phyloP scores from a whole-genome alignment of 2,888 invertebrate species.

The Cerastis leucographa region DNA sequence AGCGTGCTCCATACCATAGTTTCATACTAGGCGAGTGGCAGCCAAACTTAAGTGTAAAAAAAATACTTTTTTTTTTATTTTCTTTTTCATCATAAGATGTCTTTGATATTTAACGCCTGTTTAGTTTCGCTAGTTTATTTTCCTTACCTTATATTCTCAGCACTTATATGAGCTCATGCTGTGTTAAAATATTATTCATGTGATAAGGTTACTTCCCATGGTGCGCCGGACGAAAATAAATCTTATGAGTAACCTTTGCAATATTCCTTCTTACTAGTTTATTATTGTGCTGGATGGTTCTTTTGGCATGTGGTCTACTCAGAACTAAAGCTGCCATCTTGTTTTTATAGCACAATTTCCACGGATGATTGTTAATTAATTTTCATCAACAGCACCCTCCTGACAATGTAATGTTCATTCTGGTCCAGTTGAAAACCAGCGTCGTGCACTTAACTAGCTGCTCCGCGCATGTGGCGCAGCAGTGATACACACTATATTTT shows the following conservation, averaged over 20 bases:
- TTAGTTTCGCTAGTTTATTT: not conserved
- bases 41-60: too few relatives aligned
- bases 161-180: not conserved
- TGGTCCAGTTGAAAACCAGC: too few relatives aligned
- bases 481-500: too few relatives aligned
- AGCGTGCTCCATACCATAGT: too few relatives aligned
- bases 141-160: not conserved
- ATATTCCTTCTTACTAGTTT: not conserved
- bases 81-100: not conserved
- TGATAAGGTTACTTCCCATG: not conserved
- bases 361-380: not conserved
- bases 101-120: not conserved
- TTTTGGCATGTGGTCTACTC: not conserved
- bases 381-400: not conserved
- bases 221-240: not conserved
- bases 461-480: too few relatives aligned
- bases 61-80: not conserved
- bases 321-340: not conserved
- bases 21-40: too few relatives aligned
- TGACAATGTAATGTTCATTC: not conserved
- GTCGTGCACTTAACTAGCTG: too few relatives aligned
- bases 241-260: not conserved
- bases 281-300: not conserved
- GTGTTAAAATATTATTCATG: not conserved
- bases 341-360: not conserved